These are phyloP conservation scores for Zeus faber DNA, from an alignment of 2,113 vertebrate genomes.

Conservation along the genomic window DNA sequence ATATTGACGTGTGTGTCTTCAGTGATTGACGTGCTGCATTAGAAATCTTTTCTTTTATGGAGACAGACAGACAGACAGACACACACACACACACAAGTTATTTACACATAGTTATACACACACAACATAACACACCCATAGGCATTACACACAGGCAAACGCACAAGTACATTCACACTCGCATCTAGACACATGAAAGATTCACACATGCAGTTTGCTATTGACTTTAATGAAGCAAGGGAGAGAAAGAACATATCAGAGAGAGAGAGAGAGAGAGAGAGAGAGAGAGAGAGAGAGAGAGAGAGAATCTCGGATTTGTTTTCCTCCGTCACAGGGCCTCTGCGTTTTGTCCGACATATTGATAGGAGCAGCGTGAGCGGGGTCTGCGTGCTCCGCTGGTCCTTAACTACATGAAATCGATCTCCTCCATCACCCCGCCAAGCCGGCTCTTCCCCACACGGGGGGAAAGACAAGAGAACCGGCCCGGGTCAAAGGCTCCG, in stretches of 20 bases:
- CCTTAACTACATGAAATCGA: slow-evolving; percentile 48
- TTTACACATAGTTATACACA: background rate
- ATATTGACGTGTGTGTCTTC: slow-evolving; percentile 42
- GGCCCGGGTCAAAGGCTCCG: too few species aligned
- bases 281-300: background rate
- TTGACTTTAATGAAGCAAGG: slow-evolving; percentile 17
- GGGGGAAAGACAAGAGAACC: slow-evolving; percentile 13
- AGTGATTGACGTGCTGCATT: slow-evolving; percentile 47
- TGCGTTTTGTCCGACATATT: slow-evolving; percentile 11
- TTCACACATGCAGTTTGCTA: background rate
- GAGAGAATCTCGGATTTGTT: slow-evolving; percentile 17
- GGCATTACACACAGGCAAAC: background rate
- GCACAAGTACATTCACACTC: background rate
- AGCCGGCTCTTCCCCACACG: slow-evolving; percentile 23
- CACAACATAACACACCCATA: too few species aligned
- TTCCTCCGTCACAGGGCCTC: slow-evolving; percentile 31
- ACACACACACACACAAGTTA: background rate
- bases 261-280: background rate
- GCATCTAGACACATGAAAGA: background rate
- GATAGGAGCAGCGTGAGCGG: slow-evolving; percentile 26
- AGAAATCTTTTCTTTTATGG: slow-evolving; percentile 17
- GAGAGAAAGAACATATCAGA: background rate
- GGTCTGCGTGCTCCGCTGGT: slow-evolving; percentile 26
- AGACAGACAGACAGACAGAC: background rate
- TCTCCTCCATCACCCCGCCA: slow-evolving; percentile 31